Base-by-base conservation (phyloP, 2,888 invertebrate species). In the Tolmerus cingulatus region DNA sequence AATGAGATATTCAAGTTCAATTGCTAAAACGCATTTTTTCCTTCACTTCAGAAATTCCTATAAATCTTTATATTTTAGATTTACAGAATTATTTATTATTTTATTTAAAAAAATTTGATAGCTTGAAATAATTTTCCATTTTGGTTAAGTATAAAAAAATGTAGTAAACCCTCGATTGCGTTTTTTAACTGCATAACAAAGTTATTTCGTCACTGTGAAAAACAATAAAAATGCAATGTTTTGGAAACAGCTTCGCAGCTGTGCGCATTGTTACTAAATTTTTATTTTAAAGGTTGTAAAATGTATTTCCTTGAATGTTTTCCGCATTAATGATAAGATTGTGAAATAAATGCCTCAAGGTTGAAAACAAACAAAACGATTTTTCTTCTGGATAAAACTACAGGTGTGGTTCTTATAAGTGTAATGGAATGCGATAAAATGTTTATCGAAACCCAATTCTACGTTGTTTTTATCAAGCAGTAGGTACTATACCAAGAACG, bases 261-360 rank as follows among this genome's bases (percentile, higher is more conserved):
- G 43, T 14, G 43, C 43, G 14, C 14, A 46, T 46, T 46, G 43
- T 46, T 12, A 46, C 43, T 14, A 46, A 46, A 5, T 46, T 46
- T 46, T 46, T 46, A 46, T 46, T 46, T 46, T 46, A 14, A 46
- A 14, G 43, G 43, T 12, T 46, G 43, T 46, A 46, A 74, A 74
- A 46, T 46, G 43, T n/a, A 7, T 79, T 79, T 79, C 51, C 79
- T 51, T 30, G 79, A 79, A 79, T 46, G 66, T 79, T 79, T 79
- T 79, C 79, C 79, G 79, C 79, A 79, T 51, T 51, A 46, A 30
- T 23, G 79, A 27, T 79, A 79, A 51, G 51, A 79, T 79, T 79
- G 51, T 19, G 27, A 79, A 79, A 79, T 79, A 23, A 79, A 79
- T 79, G 12, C 19, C 12, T 27, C 66, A 66, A 27, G 66, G 66